Conservation (phyloP, 2,888 invertebrate species). For the Idaea straminata region DNA sequence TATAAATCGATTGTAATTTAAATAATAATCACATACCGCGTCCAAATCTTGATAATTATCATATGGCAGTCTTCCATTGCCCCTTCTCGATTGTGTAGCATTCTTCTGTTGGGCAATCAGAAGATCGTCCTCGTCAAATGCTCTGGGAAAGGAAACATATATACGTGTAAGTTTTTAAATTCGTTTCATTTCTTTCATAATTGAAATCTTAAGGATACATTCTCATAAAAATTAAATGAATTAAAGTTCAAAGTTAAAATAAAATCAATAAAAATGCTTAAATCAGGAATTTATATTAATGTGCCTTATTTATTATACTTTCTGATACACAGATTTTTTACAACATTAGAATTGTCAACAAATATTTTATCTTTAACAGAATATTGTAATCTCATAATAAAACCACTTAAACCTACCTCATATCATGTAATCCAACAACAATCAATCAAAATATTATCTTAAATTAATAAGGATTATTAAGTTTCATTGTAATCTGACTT, state of each 20-base stretch:
- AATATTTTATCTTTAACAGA: no score
- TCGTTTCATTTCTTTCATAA: not conserved
- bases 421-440: not conserved
- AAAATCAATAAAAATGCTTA: no score
- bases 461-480: not conserved
- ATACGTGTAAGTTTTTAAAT: not conserved
- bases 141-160: slow-evolving; percentile 40
- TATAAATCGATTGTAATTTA: not conserved
- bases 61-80: slow-evolving; percentile 52
- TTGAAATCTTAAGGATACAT: no score
- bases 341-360: no score
- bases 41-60: slow-evolving; percentile 61
- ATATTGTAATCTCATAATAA: no score
- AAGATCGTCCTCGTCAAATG: slow-evolving; percentile 53
- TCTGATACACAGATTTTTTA: no score
- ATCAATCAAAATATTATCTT: not conserved
- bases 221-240: not conserved
- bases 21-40: slow-evolving; percentile 40
- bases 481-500: not conserved
- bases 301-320: no score
- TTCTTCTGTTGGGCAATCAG: slow-evolving; percentile 40
- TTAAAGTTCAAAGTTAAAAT: no score
- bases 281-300: no score
- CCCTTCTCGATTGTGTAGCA: slow-evolving; percentile 35
- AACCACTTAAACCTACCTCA: not conserved